Evolutionary conservation across 2,113 vertebrate genomes (phyloP).

Genomic region (Phalacrocorax carbo): DNA sequence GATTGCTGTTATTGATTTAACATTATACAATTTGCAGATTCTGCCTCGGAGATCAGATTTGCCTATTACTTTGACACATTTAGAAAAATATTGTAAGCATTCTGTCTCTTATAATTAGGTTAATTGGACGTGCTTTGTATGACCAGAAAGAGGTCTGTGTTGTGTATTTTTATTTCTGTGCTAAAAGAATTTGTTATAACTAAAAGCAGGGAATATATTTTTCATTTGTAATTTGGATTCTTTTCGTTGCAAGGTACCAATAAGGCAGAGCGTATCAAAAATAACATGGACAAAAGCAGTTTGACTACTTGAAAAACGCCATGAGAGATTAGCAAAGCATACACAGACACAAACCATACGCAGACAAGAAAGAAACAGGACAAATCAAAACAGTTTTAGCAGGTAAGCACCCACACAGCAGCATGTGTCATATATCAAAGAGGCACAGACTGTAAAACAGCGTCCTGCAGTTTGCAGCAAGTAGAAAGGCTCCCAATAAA

Average conservation of each 20-base stretch:
- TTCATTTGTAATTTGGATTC: neutral
- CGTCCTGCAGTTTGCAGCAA: constrained; percentile 15
- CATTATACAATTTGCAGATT: neutral
- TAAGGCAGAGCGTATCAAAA: neutral
- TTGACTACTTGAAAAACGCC: constrained; percentile 11
- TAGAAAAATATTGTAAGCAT: neutral
- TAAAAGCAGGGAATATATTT: neutral
- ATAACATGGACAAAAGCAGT: neutral
- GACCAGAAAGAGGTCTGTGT: neutral
- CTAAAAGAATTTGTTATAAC: neutral
- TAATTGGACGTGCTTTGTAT: neutral
- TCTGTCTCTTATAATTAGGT: neutral
- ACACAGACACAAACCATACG: constrained; percentile 10
- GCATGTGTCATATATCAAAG: constrained; percentile 66
- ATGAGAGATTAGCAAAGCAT: neutral
- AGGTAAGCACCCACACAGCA: constrained; percentile 49
- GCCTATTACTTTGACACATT: neutral
- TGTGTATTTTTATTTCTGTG: neutral
- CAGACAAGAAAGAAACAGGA: constrained; percentile 25
- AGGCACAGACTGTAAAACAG: constrained; percentile 46
- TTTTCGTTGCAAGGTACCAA: neutral
- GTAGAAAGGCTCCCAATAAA: constrained; percentile 55
- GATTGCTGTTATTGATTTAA: neutral
- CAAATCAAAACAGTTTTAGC: constrained; percentile 26
- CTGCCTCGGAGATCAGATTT: neutral